Evolutionary conservation across 2,797 vertebrate genomes (phyloP), one percentile per base, ranked within the genome.

Genomic region (Echeneis naucrates): DNA sequence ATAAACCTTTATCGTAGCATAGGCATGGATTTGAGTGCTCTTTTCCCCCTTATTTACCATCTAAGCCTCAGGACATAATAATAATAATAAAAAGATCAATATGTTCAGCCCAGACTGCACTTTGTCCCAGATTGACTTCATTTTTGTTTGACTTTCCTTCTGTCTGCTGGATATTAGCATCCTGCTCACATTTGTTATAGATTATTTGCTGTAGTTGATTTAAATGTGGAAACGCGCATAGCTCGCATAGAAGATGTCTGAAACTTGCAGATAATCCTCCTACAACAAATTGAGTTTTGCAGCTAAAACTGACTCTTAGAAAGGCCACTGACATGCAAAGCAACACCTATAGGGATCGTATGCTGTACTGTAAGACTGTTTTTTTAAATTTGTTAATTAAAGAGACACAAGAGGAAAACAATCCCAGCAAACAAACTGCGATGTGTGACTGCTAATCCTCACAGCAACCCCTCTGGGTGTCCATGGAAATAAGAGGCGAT

Each of bases 391-490:
- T 19, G 55, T 66, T 75, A 82, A 78, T 82, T 68, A 74, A 56
- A 78, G 45, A 69, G 33, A 71, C 47, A 72, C 48, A 37, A 50
- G 26, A 68, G 30, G 12, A 45, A 61, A 54, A 75, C 48, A 5
- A 57, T 58, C 38, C 51, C 30, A 54, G 56, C 60, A 53, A 64
- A 66, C 58, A 74, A 58, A 70, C 38, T 52, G 27, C 16, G 21
- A 60, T 63, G 35, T 71, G 63, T 70, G 66, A 59, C 48, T 16
- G 52, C 21, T 85, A 79, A 87, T 82, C 69, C 80, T 65, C 59
- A 53, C 66, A 61, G 63, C n/a, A 61, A 52, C 40, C 33, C 77
- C 63, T 48, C 30, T 19, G 73, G 56, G 71, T 72, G 80, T 70
- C 72, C 42, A 51, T 66, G 65, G 68, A 40, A 75, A 59, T 74